Evolutionary conservation across 2,113 vertebrate species (phyloP).

Genomic region (Rhinoderma darwinii): DNA sequence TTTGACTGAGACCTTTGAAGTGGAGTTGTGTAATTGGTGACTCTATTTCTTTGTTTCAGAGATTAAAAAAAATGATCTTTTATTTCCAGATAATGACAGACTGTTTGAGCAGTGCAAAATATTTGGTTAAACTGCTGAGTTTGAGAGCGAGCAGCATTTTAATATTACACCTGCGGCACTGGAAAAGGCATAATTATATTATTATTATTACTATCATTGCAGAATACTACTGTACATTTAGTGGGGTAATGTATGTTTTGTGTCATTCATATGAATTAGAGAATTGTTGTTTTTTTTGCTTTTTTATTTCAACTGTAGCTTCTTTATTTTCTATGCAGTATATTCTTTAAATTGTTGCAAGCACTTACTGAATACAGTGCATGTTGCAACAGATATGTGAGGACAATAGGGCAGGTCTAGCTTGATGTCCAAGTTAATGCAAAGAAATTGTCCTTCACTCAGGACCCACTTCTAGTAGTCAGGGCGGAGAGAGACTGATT

Average conservation of each 20-base stretch:
- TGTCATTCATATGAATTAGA: too few species aligned
- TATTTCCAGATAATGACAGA: slow-evolving; percentile 10
- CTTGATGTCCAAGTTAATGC: background rate
- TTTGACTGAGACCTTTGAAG: slow-evolving; percentile 20
- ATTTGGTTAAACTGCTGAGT: slow-evolving; percentile 12
- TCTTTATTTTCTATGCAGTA: background rate
- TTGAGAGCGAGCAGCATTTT: background rate
- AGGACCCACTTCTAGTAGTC: background rate
- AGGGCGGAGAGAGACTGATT: background rate
- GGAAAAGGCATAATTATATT: background rate
- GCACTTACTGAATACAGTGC: background rate
- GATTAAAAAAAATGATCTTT: background rate
- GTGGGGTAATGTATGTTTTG: too few species aligned
- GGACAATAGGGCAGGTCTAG: background rate
- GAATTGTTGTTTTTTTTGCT: too few species aligned
- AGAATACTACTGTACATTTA: too few species aligned
- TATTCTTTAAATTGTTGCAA: background rate
- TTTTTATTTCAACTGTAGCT: background rate
- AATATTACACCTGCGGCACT: background rate
- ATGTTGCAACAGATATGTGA: background rate
- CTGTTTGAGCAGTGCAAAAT: background rate
- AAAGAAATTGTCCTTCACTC: background rate
- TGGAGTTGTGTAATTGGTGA: background rate
- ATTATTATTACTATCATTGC: background rate
- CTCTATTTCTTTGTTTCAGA: slow-evolving; percentile 14